Conservation (phyloP, 2,113 vertebrate species). For the Erythrolamprus reginae region DNA sequence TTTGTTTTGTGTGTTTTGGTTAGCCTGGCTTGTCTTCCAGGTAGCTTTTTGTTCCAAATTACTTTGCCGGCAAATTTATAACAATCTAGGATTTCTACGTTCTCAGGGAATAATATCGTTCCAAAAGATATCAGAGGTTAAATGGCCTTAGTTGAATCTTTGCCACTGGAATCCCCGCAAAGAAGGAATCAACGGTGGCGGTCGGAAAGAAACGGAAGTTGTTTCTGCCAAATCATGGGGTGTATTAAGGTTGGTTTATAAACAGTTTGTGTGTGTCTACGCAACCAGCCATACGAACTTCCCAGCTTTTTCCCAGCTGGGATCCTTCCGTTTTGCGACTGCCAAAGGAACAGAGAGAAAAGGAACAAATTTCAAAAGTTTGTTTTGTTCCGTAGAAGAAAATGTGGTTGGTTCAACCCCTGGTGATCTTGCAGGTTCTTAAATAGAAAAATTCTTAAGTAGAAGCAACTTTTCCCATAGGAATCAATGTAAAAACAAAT, state of each 20-base stretch:
- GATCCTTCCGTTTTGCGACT: not conserved
- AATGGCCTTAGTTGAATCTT: not conserved
- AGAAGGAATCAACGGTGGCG: not conserved
- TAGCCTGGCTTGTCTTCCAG: too few relatives aligned
- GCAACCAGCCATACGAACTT: not conserved
- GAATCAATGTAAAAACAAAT: too few relatives aligned
- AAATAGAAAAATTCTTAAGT: too few relatives aligned
- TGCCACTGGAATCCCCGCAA: not conserved
- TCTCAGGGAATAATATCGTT: rapidly evolving
- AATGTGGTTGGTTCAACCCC: not conserved
- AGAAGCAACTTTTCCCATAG: too few relatives aligned
- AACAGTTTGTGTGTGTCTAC: not conserved
- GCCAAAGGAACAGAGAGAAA: not conserved
- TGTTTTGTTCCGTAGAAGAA: not conserved
- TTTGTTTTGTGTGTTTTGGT: too few relatives aligned
- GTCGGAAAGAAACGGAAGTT: not conserved
- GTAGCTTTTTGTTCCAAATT: too few relatives aligned
- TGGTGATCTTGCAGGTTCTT: too few relatives aligned
- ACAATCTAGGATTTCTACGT: not conserved
- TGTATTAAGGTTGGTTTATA: not conserved
- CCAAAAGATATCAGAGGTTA: too few relatives aligned
- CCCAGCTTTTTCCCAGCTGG: not conserved
- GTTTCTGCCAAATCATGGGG: not conserved
- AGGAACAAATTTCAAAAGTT: not conserved
- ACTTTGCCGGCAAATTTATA: not conserved